Percentiles rank a stretch among this genome's conserved stretches.
phyloP scores from a whole-genome alignment of 2,797 vertebrate genomes.

The Sebastolobus altivelis region DNA sequence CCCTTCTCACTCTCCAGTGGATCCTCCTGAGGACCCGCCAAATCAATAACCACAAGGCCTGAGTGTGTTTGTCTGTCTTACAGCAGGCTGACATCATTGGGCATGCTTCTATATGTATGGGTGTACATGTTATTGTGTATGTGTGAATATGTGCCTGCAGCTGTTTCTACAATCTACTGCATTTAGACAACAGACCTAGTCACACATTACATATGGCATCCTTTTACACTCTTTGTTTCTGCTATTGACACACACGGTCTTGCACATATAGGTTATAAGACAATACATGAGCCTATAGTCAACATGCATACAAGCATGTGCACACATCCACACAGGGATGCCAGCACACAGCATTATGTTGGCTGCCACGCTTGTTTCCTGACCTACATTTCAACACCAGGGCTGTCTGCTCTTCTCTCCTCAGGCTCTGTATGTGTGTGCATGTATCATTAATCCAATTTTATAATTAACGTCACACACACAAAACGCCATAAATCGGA shows the following conservation, averaged over 20 bases:
- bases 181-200: slow-evolving; percentile 22
- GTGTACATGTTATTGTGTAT: background rate
- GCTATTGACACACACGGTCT: background rate
- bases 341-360: slow-evolving; percentile 49
- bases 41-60: slow-evolving; percentile 66
- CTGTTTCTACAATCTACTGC: slow-evolving; percentile 17
- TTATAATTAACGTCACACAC: slow-evolving; percentile 64
- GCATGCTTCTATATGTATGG: background rate
- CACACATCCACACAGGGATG: background rate
- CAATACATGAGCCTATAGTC: slow-evolving; percentile 34
- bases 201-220: slow-evolving; percentile 10
- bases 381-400: slow-evolving; percentile 76
- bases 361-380: slow-evolving; percentile 57
- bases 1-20: slow-evolving; percentile 39
- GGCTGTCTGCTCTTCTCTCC: slow-evolving; percentile 61
- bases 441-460: slow-evolving; percentile 63
- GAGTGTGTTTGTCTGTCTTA: slow-evolving; percentile 21
- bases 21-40: slow-evolving; percentile 43
- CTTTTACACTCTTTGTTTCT: slow-evolving; percentile 4
- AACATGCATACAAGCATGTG: slow-evolving; percentile 4
- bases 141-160: slow-evolving; percentile 40
- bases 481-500: slow-evolving; percentile 62
- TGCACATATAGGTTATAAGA: slow-evolving; percentile 36
- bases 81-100: slow-evolving; percentile 23
- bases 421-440: slow-evolving; percentile 34